Evolutionary conservation across 1,140 invertebrate species (phyloP), one percentile per base, ranked within the genome.

Genomic region (Cheumatopsyche charites): DNA sequence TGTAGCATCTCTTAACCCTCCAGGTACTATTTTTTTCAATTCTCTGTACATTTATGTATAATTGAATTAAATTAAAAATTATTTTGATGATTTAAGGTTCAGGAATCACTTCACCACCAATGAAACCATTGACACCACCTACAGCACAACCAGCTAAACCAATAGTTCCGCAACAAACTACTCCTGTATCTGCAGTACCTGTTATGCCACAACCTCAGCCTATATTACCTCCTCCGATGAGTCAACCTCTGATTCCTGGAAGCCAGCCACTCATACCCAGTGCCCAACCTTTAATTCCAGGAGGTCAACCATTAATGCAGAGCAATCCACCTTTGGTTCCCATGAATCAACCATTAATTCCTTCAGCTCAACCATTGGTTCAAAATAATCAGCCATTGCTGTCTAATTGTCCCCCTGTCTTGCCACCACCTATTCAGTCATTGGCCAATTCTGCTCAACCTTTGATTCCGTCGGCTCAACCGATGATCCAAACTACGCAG

Each of bases 1-100:
- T 21, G 73, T 91, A 9, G 86, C 87, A 15, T 91, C 91, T 21
- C 78, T 92, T 9, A 87, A 86, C 74, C 82, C 86, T 41, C 80
- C 80, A 15, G 86, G 87, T 87, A 80, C 23, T 7, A 47, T 47
- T 7, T 6, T n/a, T 47, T 47, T 47, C 4, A 47, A 47, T n/a
- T 47, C 11, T 6, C 13, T 47, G 4, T 15, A 47, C 11, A 47
- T 12, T 47, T n/a, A 3, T 15, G 13, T 3, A 47, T 47, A 7
- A 7, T 47, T 6, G 12, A 19, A 4, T 58, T 58, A 58, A 58
- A 21, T 23, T 23, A 23, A 4, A 23, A 3, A 23, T 21, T 58
- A 52, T 52, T 7, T 52, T 5, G 15, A 52, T 5, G 23, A 58
- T 23, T 58, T 47, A 19, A 68, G 66, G 66, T 4, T 68, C 66